Evolutionary conservation across 2,113 vertebrate genomes (phyloP).

Genomic region (Chrysemys picta): DNA sequence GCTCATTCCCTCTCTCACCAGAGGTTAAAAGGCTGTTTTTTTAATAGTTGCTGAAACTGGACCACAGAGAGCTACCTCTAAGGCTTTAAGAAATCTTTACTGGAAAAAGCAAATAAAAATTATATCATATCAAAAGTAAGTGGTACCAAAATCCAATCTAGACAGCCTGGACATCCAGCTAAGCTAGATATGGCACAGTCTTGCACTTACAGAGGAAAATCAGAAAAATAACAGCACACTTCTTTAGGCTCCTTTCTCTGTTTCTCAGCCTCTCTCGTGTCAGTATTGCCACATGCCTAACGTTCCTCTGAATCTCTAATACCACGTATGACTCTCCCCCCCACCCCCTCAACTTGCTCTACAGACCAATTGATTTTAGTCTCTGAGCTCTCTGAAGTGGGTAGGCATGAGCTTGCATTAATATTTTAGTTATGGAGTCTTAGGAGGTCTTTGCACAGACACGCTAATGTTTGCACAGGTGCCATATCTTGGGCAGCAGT

Average conservation of each 20-base stretch:
- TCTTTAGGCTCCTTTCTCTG: not conserved
- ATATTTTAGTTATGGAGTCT: not conserved
- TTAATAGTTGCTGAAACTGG: not conserved
- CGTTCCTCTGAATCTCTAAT: not conserved
- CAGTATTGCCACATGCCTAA: not conserved
- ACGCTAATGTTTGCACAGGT: not conserved
- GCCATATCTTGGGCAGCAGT: not conserved
- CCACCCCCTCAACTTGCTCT: not conserved
- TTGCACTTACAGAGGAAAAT: not conserved
- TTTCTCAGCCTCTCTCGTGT: not conserved
- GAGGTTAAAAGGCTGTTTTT: not conserved
- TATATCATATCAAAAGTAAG: not conserved
- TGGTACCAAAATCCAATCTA: not conserved
- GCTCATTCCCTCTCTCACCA: not conserved
- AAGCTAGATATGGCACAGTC: not conserved
- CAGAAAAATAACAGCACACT: not conserved
- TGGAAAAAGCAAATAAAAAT: not conserved
- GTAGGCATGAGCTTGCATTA: not conserved
- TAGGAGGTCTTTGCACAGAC: not conserved
- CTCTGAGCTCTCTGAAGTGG: not conserved
- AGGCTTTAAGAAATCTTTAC: not conserved
- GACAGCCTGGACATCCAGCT: not conserved
- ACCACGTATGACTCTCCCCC: not conserved
- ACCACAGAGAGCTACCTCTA: not conserved
- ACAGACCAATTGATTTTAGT: not conserved